Percentiles rank a stretch among this genome's conserved stretches.
These are phyloP conservation scores for Chloroclysta siterata DNA, from an alignment of 2,888 invertebrate genomes.

Conservation along the genomic window DNA sequence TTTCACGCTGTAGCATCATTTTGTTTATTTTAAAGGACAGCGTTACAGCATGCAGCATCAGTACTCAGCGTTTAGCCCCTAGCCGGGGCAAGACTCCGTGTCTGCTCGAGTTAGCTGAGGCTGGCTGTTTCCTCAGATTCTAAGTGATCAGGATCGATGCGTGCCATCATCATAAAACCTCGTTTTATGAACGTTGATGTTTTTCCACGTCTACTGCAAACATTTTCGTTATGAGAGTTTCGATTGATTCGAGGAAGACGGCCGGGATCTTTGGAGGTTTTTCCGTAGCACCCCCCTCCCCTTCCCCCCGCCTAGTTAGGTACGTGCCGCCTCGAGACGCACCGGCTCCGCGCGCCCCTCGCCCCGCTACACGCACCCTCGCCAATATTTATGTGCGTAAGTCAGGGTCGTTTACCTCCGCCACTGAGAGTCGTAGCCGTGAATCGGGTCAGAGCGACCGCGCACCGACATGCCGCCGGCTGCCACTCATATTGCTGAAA, in stretches of 20 bases:
- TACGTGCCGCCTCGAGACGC: slow-evolving; percentile 19
- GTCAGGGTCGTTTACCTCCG: slow-evolving; percentile 23
- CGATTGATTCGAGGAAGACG: slow-evolving; percentile 24
- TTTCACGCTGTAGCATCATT: no score
- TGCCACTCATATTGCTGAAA: no score
- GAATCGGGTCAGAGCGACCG: no score
- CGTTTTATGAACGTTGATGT: slow-evolving; percentile 10
- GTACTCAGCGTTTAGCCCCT: no score
- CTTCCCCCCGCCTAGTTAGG: background rate
- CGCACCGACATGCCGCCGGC: no score
- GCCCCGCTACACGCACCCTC: slow-evolving; percentile 12
- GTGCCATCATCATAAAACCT: slow-evolving; percentile 1
- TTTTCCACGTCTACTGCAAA: slow-evolving; percentile 6
- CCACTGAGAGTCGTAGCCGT: no score
- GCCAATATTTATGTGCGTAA: slow-evolving; percentile 21
- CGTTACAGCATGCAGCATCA: no score
- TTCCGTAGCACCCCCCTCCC: slow-evolving; percentile 1
- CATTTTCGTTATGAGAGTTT: slow-evolving; percentile 18
- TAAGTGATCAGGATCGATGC: slow-evolving; percentile 1
- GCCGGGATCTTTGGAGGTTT: slow-evolving; percentile 15
- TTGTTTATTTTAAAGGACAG: no score
- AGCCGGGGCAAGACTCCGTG: no score
- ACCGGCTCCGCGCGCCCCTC: background rate
- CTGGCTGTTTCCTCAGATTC: background rate
- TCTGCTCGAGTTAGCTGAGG: no score